Conservation (phyloP, 2,113 vertebrate genomes). For the Sterrhoptilus dennistouni region DNA sequence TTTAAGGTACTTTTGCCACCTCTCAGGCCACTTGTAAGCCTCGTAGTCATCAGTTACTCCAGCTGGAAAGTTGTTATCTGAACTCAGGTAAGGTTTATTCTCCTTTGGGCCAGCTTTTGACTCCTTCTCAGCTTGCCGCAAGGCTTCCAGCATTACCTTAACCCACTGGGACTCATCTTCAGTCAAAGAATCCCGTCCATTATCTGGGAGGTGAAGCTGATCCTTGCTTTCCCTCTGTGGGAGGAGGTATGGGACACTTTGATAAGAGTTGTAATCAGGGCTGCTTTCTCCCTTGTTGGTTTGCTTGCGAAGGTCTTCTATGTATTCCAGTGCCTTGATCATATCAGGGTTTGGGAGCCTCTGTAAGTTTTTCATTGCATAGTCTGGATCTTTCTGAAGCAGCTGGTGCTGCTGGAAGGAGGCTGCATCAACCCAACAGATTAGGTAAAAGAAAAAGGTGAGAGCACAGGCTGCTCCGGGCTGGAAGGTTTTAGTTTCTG, state of each 20-base stretch:
- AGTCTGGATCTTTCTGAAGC: slow-evolving; percentile 80
- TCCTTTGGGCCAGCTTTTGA: slow-evolving; percentile 68
- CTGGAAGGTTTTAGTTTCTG: slow-evolving; percentile 62
- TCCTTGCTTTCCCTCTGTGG: slow-evolving; percentile 79
- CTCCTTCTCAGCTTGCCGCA: slow-evolving; percentile 83
- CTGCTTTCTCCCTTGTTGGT: slow-evolving; percentile 79
- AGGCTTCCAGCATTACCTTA: slow-evolving; percentile 84
- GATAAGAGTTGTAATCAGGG: slow-evolving; percentile 77
- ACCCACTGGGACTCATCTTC: slow-evolving; percentile 87
- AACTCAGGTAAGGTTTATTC: slow-evolving; percentile 76
- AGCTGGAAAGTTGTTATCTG: slow-evolving; percentile 72
- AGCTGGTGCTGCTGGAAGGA: slow-evolving; percentile 85
- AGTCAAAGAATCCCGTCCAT: slow-evolving; percentile 70
- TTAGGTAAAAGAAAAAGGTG: slow-evolving; percentile 68
- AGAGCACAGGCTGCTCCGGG: slow-evolving; percentile 69
- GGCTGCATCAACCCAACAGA: slow-evolving; percentile 74
- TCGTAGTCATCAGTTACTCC: slow-evolving; percentile 80
- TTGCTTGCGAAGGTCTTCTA: slow-evolving; percentile 87
- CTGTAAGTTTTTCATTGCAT: slow-evolving; percentile 72
- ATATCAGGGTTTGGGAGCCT: slow-evolving; percentile 83
- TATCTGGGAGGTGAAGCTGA: slow-evolving; percentile 68
- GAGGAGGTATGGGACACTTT: slow-evolving; percentile 71
- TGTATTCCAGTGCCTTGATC: slow-evolving; percentile 93
- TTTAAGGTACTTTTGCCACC: slow-evolving; percentile 74
- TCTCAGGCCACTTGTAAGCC: slow-evolving; percentile 78